These are phyloP conservation scores for Sitophilus oryzae DNA, from an alignment of 1,140 invertebrate species.

Conservation along the genomic window DNA sequence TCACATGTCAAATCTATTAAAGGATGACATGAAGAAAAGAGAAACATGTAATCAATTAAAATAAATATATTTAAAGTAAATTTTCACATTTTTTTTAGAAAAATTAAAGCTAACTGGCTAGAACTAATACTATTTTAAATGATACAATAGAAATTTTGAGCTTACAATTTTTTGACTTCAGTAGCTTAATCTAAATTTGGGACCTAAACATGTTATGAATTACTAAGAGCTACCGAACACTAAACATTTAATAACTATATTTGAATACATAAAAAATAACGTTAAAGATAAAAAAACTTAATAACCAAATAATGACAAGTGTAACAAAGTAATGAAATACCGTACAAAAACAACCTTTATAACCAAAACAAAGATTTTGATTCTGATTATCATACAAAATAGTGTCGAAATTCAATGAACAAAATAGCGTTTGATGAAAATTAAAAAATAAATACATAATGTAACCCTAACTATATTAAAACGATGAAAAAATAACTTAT, in stretches of 20 bases:
- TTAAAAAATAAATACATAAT: no score
- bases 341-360: constrained; percentile 9
- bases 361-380: constrained; percentile 11
- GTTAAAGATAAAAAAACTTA: constrained; percentile 16
- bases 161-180: constrained; percentile 34
- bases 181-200: constrained; percentile 30
- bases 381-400: constrained; percentile 2
- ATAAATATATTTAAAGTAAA: constrained; percentile 36
- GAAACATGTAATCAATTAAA: constrained; percentile 23
- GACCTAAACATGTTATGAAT: constrained; percentile 27
- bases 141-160: constrained; percentile 31
- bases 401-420: no score
- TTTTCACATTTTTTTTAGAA: constrained; percentile 25
- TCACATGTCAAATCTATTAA: constrained; percentile 30
- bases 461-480: no score
- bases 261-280: constrained; percentile 15
- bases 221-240: constrained; percentile 31
- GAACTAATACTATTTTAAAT: constrained; percentile 35
- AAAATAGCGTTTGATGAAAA: no score
- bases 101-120: constrained; percentile 28
- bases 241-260: constrained; percentile 18
- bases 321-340: constrained; percentile 12
- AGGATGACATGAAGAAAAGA: constrained; percentile 24
- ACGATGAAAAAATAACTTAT: no score
- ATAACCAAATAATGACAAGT: constrained; percentile 20